Evolutionary conservation across 53 echinoderm and acorn worm genomes (phyloP), one percentile per base, ranked within the genome.

Genomic region (Arbacia lixula): DNA sequence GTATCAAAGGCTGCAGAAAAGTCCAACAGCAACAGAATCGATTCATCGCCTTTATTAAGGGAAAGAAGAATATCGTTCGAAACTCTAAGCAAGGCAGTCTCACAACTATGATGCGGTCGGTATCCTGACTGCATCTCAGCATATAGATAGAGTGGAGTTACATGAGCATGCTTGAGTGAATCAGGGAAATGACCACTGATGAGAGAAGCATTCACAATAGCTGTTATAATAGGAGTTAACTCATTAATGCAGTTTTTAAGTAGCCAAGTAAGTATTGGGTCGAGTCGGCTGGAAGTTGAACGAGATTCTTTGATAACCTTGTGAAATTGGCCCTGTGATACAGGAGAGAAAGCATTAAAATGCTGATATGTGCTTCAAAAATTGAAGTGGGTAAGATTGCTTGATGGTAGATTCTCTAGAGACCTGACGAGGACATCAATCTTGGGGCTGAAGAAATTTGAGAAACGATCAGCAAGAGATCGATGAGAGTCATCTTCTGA

Each of bases 241-340:
- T 66, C 66, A 51, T 86, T 54, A 19, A 77, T 55, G 42, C 87
- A 86, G 14, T 78, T 58, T 53, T 86, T 86, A 25, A 86, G 51
- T 34, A 86, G 66, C 60, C 65, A 86, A 36, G 77, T 78, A 60
- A 56, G 87, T 32, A 86, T 61, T 32, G 87, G 87, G 49, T 86
- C 87, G 43, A 76, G 76, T 24, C 66, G 46, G 30, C 77, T 60
- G 22, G 76, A 58, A 34, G 76, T 86, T 46, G 87, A 66, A 53
- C 63, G 78, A 58, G 87, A 76, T 38, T 78, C 46, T 49, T 34
- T 42, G 39, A 64, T 86, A 1, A 38, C 32, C 50, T 33, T 64
- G 16, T 42, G 16, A 64, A 86, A 53, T 77, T 86, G 76, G 29
- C 63, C 39, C 33, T 85, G 56, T 22, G 43, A 26, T 55, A 85